These are phyloP conservation scores for Clavelina lepadiformis DNA, from an alignment of 23 tunicate species.

Conservation along the genomic window DNA sequence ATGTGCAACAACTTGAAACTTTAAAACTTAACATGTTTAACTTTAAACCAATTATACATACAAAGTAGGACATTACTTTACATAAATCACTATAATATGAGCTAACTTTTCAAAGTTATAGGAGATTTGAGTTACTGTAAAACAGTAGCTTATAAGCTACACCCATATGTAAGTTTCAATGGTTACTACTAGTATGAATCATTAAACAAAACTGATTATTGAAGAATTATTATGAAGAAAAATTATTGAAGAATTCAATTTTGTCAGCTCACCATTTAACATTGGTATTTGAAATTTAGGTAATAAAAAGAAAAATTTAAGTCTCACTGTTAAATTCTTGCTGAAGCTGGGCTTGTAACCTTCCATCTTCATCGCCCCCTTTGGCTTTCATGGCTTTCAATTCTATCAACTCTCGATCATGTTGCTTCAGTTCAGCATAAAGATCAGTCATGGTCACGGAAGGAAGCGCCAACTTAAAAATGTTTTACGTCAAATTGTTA, in stretches of 20 bases:
- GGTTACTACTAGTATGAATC: no score
- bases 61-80: no score
- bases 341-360: conserved; percentile 15
- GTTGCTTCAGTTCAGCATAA: conserved; percentile 40
- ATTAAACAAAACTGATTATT: no score
- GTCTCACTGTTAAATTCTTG: conserved; percentile 29
- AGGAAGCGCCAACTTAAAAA: conserved; percentile 34
- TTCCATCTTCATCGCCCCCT: conserved; percentile 33
- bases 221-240: no score
- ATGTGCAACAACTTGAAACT: no score
- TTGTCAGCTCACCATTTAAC: not conserved
- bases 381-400: conserved; percentile 14
- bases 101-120: no score
- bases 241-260: not conserved
- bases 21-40: no score
- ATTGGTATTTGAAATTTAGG: not conserved
- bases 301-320: not conserved
- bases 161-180: no score
- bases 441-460: conserved; percentile 44
- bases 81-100: no score
- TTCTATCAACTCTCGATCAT: conserved; percentile 53
- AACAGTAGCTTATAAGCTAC: no score
- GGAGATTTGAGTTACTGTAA: no score
- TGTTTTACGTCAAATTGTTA: not conserved
- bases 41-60: no score